A percentile compares a stretch with the other conserved stretches of the same genome.
Evolutionary conservation across 2,888 invertebrate species (phyloP).

Genomic region (Lochmaea capreae): DNA sequence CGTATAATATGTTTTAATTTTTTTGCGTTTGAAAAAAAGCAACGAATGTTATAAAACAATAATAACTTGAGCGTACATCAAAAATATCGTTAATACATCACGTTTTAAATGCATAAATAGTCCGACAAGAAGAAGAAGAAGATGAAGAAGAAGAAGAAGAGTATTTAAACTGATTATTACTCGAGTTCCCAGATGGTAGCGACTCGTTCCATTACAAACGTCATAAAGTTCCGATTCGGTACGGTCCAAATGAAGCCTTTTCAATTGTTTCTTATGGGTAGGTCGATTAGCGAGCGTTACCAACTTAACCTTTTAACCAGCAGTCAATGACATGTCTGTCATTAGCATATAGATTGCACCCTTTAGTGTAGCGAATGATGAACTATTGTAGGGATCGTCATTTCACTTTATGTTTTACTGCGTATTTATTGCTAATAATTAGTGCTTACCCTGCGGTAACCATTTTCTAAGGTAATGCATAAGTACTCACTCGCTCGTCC

Average conservation of each 20-base stretch:
- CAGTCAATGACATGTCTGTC: conserved; percentile 56
- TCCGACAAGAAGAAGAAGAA: neutral
- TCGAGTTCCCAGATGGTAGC: conserved; percentile 52
- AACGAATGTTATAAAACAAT: neutral
- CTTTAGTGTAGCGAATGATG: conserved; percentile 60
- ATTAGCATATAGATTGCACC: conserved; percentile 67
- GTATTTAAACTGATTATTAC: conserved; percentile 39
- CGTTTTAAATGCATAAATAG: conserved; percentile 12
- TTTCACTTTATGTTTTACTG: conserved; percentile 59
- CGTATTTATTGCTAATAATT: conserved; percentile 63
- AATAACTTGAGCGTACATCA: conserved; percentile 1
- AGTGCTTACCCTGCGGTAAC: conserved; percentile 48
- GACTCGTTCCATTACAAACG: conserved; percentile 48
- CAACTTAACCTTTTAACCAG: conserved; percentile 62
- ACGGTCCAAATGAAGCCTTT: conserved; percentile 50
- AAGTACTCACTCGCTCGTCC: conserved; percentile 13
- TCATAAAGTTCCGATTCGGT: conserved; percentile 53
- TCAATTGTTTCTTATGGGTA: conserved; percentile 54
- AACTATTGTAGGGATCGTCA: conserved; percentile 56
- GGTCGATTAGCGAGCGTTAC: conserved; percentile 57
- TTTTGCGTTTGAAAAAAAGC: neutral
- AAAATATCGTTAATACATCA: conserved; percentile 8
- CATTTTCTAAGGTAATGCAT: conserved; percentile 31
- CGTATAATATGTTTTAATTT: neutral
- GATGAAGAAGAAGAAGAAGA: neutral